Evolutionary conservation across 2,888 invertebrate genomes (phyloP), one percentile per base, ranked within the genome.

Genomic region (Rhingia campestris): DNA sequence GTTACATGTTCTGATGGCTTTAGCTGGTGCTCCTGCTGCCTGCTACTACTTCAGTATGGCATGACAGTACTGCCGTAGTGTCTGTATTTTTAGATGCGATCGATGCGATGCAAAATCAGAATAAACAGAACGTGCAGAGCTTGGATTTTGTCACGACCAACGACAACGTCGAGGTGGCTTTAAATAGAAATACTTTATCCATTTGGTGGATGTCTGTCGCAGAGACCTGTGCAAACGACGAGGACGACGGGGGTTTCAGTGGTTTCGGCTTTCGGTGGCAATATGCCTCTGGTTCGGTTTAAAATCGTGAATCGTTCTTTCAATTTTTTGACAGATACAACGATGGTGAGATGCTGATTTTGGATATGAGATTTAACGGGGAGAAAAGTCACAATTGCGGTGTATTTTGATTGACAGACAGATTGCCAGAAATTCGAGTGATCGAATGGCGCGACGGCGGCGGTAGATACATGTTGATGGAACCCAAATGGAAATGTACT

Each of bases 61-160:
- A 45, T 54, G 54, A 14, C 30, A 33, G 43, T 35, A 49, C 51
- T 6, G 37, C 37, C 9, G 39, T 35, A 5, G 7, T 58, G 74
- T 56, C n/a, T 63, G 56, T 75, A 76, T 76, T 76, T 81, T 76
- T 76, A 76, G 76, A 53, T 69, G 66, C 69, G 69, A 82, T 82
- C 82, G 82, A 82, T 82, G 82, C 63, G 69, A 82, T 77, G 77
- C 82, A 77, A 77, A 82, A 77, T 77, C 77, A 69, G 73, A 69
- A 82, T 73, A 51, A 72, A 69, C 63, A 35, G 56, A 58, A 73
- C 58, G 58, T 73, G 53, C 51, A 53, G 73, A 59, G 72, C 32
- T 77, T 53, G 73, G 54, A 61, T 76, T 81, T 72, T 67, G 77
- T 82, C 82, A 82, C 82, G 82, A 82, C 82, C 39, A 59, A 70